Evolutionary conservation across 2,888 invertebrate species (phyloP).

Genomic region (Ormyrus labotus): DNA sequence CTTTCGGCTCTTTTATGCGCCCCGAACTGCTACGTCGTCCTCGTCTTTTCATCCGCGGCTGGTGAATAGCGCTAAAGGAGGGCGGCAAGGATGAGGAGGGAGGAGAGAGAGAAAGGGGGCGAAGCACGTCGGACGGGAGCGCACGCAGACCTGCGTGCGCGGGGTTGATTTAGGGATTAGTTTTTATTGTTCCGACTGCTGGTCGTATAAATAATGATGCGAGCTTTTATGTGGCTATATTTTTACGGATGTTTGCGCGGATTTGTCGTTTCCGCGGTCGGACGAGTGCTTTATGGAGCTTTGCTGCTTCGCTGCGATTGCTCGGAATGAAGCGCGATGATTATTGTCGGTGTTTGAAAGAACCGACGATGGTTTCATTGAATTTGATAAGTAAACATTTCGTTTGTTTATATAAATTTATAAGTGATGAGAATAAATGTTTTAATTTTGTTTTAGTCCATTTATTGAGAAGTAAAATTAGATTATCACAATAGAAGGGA

Average conservation of each 20-base stretch:
- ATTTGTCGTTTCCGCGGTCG: neutral
- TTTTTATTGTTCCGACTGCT: conserved; percentile 14
- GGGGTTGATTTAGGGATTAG: conserved; percentile 45
- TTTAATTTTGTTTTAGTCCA: no score
- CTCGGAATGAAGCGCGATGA: no score
- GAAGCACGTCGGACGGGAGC: no score
- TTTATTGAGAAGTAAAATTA: no score
- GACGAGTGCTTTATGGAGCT: no score
- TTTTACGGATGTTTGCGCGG: neutral
- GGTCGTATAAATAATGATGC: conserved; percentile 24
- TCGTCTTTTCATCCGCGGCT: conserved; percentile 43
- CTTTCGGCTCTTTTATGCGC: conserved; percentile 34
- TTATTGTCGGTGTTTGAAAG: no score
- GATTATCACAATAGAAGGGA: no score
- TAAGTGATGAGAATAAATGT: no score
- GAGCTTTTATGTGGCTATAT: neutral
- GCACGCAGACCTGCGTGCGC: neutral
- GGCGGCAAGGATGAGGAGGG: conserved; percentile 28
- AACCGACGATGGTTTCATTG: no score
- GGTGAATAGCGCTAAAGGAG: conserved; percentile 57
- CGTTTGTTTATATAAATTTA: no score
- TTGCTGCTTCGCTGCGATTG: no score
- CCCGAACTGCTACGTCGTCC: conserved; percentile 34
- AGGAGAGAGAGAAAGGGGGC: neutral
- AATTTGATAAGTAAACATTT: no score